phyloP scores from a whole-genome alignment of 2,113 vertebrate species.

The Columbina picui region DNA sequence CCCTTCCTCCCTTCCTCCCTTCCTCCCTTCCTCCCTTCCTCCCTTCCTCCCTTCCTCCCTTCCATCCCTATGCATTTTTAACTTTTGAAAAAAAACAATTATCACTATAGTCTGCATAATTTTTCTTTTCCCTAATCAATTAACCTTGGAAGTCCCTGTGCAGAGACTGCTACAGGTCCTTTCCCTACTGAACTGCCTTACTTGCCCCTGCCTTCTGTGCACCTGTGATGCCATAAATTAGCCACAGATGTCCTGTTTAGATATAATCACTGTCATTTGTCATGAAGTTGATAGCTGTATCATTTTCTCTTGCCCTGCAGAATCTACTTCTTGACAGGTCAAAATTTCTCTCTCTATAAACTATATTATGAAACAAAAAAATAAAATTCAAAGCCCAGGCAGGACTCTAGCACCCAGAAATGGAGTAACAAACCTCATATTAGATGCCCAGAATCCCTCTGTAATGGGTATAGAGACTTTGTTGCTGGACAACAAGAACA shows the following conservation, averaged over 20 bases:
- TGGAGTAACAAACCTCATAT: background rate
- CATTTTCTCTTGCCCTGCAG: background rate
- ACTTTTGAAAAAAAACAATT: background rate
- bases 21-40: background rate
- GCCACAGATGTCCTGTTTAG: background rate
- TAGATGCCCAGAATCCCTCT: background rate
- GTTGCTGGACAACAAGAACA: background rate
- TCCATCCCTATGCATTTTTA: background rate
- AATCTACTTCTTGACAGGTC: background rate
- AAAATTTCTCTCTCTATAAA: background rate
- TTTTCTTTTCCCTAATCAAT: background rate
- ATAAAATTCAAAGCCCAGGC: background rate
- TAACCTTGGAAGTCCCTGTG: background rate
- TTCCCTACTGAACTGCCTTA: background rate
- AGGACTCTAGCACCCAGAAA: background rate
- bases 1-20: background rate
- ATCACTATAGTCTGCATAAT: background rate
- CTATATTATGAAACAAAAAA: background rate
- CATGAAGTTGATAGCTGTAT: background rate
- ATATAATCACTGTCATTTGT: conserved; percentile 19
- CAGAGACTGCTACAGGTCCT: background rate
- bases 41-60: background rate
- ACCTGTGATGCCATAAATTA: conserved; percentile 40
- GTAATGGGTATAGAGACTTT: background rate
- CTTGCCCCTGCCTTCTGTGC: background rate